phyloP scores from a whole-genome alignment of 2,113 vertebrate genomes.

The Mastomys coucha region DNA sequence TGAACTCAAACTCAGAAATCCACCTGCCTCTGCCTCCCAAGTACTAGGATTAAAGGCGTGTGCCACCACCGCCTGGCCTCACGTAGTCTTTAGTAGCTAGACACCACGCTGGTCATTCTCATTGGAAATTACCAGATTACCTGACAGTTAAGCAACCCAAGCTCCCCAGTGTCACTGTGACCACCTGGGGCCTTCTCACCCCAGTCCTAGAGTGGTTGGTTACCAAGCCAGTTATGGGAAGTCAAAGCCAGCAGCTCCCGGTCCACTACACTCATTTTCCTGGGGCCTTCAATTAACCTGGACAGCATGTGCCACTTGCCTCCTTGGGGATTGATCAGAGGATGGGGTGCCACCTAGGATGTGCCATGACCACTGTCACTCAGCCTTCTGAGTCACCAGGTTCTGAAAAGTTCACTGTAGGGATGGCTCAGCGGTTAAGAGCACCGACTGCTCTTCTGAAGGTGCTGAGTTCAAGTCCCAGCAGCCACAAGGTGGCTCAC shows the following conservation, averaged over 20 bases:
- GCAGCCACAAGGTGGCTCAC: too few species aligned
- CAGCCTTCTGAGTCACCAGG: neutral
- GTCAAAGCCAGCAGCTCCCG: neutral
- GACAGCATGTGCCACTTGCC: neutral
- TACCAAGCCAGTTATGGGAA: neutral
- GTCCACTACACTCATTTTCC: neutral
- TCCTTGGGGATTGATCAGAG: neutral
- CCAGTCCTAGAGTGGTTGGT: neutral
- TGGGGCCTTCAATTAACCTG: neutral
- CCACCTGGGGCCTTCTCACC: neutral
- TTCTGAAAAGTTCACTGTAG: neutral
- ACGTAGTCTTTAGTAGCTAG: too few species aligned
- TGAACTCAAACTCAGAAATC: too few species aligned
- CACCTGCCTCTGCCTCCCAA: too few species aligned
- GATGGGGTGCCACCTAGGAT: fast-evolving
- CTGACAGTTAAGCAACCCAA: neutral
- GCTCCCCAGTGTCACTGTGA: neutral
- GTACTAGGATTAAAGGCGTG: too few species aligned
- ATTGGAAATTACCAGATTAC: neutral
- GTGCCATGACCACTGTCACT: fast-evolving
- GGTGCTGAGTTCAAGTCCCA: too few species aligned
- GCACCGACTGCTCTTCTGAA: too few species aligned
- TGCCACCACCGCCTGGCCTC: too few species aligned
- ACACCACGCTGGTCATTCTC: neutral
- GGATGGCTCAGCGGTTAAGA: too few species aligned